Percentiles rank a stretch among this genome's conserved stretches.
Conservation (phyloP, 2,888 invertebrate species). For the Melieria omissa region DNA sequence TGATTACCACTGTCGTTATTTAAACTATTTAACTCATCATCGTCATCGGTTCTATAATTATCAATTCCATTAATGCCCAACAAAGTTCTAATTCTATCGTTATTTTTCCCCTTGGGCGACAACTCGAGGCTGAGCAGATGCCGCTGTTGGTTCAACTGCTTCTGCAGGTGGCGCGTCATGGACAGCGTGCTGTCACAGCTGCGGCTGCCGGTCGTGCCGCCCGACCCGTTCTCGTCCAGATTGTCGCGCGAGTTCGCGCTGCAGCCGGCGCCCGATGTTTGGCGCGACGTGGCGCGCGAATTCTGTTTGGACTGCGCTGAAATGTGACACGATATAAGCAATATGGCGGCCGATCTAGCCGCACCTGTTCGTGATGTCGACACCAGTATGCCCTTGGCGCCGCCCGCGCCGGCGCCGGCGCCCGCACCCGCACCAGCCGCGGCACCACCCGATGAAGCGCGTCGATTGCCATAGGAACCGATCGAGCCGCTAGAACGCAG, state of each 20-base stretch:
- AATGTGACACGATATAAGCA: conserved; percentile 92
- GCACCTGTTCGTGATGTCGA: conserved; percentile 91
- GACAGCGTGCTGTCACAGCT: conserved; percentile 65
- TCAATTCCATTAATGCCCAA: conserved; percentile 66
- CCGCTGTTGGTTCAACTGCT: conserved; percentile 67
- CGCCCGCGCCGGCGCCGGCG: conserved; percentile 68
- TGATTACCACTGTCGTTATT: conserved; percentile 61
- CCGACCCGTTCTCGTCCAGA: conserved; percentile 65
- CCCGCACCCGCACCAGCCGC: conserved; percentile 65
- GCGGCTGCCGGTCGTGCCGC: conserved; percentile 55
- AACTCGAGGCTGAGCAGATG: conserved; percentile 67
- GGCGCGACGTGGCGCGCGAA: conserved; percentile 61
- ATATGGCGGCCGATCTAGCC: conserved; percentile 93
- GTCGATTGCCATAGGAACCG: conserved; percentile 68
- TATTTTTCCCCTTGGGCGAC: conserved; percentile 65
- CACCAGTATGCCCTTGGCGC: conserved; percentile 77
- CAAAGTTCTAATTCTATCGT: conserved; percentile 66
- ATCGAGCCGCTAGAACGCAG: conserved; percentile 72
- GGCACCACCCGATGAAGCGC: conserved; percentile 65
- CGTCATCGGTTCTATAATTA: conserved; percentile 56
- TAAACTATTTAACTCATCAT: conserved; percentile 61
- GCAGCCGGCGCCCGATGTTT: conserved; percentile 63
- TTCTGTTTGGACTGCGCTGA: conserved; percentile 69
- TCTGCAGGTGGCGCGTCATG: conserved; percentile 67
- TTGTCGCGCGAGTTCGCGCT: conserved; percentile 61